Evolutionary conservation across 92 coral and sea anemone species (phyloP).

Genomic region (Blastomussa wellsi): DNA sequence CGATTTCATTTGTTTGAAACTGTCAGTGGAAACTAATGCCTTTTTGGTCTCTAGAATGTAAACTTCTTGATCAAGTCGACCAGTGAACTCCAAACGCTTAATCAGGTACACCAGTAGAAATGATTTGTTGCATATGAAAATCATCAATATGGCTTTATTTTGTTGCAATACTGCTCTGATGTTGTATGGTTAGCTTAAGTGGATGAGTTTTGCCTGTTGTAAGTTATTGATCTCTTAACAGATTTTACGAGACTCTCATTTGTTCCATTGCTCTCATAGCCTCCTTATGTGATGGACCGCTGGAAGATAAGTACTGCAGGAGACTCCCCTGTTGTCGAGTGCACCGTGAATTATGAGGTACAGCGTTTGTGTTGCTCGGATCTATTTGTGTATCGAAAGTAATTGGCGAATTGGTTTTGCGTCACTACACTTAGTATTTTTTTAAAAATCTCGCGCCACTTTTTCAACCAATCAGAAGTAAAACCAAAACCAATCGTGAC

Average conservation of each 20-base stretch:
- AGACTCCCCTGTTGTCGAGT: constrained; percentile 62
- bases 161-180: no score
- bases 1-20: neutral
- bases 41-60: constrained; percentile 51
- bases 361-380: neutral
- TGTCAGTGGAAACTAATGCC: neutral
- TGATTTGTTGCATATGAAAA: neutral
- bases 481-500: no score
- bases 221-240: neutral
- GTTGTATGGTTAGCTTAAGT: no score
- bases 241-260: neutral
- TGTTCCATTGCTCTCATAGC: constrained; percentile 33
- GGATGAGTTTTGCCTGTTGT: no score
- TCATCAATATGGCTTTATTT: neutral
- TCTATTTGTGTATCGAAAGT: neutral
- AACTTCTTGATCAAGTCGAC: constrained; percentile 54
- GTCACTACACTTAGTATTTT: no score
- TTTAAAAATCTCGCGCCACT: no score
- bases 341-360: constrained; percentile 73
- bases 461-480: no score
- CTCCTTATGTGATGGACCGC: constrained; percentile 82
- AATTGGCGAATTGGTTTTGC: no score
- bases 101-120: constrained; percentile 46
- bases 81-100: constrained; percentile 58
- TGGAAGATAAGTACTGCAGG: constrained; percentile 62